Base-by-base conservation (phyloP, 2,888 invertebrate species). In the Drosophila melanosoma region DNA sequence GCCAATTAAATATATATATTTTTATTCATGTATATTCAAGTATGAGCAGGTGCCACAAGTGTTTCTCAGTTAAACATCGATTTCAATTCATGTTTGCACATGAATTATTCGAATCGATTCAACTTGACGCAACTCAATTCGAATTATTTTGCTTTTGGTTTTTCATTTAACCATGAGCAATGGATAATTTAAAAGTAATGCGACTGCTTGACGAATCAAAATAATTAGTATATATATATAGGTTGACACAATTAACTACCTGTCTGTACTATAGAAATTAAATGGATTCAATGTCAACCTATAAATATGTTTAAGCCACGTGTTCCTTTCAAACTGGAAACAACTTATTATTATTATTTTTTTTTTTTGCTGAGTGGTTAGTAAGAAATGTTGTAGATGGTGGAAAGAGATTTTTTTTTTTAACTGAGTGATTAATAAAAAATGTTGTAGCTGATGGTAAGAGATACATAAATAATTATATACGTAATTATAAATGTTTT, bases 1-100 rank as follows among this genome's bases (percentile, higher is more conserved):
- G 66, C 67, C 54, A 77, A 76, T 72, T 59, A 26, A 32, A 42
- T 53, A 23, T 57, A 42, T 53, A 23, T 57, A 23, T 57, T 35
- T 33, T 40, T 62, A 49, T 40, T 57, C 59, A 60, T 69, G 54
- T 38, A 7, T 5, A 17, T 12, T 45, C 17, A 17, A 10, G 29
- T 49, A 12, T 6, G 45, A 36, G 66, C 73, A 71, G 71, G 61
- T 71, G 76, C 56, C 42, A 76, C 56, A 63, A 63, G 45, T 48
- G 51, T 48, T 58, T 45, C 61, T 53, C 23, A 60, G 32, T 38
- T 49, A 26, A 32, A 36, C 48, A 20, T 54, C 12, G 6, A 20
- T 45, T 7, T 42, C 7, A 20, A 38, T 15, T 23, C 53, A 53
- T 53, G 35, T 35, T 2, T 26, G 17, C 17, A 54, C 38, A n/a